Percentiles rank a stretch among this genome's conserved stretches.
Evolutionary conservation across 2,888 invertebrate species (phyloP).

Genomic region (Stramonita haemastoma): DNA sequence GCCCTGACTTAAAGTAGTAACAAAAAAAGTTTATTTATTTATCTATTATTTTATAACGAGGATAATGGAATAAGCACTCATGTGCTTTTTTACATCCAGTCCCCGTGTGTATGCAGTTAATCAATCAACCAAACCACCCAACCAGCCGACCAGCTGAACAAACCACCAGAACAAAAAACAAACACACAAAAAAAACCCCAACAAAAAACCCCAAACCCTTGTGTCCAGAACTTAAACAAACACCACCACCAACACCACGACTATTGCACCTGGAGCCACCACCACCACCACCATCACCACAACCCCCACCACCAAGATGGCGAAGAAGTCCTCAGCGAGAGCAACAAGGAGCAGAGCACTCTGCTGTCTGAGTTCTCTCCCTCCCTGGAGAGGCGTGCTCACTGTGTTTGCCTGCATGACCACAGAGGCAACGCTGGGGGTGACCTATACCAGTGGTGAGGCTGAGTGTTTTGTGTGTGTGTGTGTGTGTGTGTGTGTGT

Average conservation of each 20-base stretch:
- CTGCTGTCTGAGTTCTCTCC: background rate
- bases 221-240: background rate
- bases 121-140: background rate
- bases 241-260: background rate
- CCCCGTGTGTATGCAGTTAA: too few species aligned
- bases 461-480: background rate
- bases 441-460: background rate
- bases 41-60: too few species aligned
- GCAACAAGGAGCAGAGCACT: background rate
- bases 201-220: too few species aligned
- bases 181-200: background rate
- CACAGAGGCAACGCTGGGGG: background rate
- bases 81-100: too few species aligned
- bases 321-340: too few species aligned
- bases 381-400: background rate
- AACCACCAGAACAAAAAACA: background rate
- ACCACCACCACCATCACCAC: background rate
- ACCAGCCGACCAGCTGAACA: background rate
- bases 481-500: background rate
- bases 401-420: background rate
- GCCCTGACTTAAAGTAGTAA: too few species aligned
- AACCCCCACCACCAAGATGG: background rate
- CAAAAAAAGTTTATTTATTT: too few species aligned
- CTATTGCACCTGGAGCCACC: background rate
- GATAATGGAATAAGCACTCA: too few species aligned